Conservation (phyloP, 2,113 vertebrate species). For the Rissa tridactyla region DNA sequence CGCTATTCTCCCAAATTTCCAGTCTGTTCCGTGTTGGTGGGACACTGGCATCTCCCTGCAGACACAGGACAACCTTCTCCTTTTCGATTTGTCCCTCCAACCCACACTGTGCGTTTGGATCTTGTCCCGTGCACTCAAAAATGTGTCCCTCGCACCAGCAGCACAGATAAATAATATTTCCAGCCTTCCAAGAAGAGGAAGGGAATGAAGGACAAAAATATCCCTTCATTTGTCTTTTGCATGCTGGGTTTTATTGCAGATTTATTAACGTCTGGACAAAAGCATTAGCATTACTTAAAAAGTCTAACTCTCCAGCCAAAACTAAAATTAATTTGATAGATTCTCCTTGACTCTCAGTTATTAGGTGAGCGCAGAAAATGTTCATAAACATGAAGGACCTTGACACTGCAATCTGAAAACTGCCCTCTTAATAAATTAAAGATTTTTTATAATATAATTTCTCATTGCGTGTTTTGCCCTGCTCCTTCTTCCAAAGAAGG, state of each 20-base stretch:
- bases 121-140: neutral
- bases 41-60: neutral
- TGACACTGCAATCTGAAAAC: slow-evolving; percentile 37
- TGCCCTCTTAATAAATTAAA: slow-evolving; percentile 49
- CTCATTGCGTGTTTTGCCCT: neutral
- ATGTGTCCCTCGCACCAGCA: neutral
- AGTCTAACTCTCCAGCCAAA: slow-evolving; percentile 51
- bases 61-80: neutral
- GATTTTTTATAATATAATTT: slow-evolving; percentile 9
- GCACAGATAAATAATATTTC: neutral
- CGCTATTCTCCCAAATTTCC: neutral
- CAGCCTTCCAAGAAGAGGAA: neutral
- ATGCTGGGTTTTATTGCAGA: slow-evolving; percentile 1
- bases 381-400: slow-evolving; percentile 61
- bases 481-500: slow-evolving; percentile 11
- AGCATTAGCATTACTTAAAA: slow-evolving; percentile 54
- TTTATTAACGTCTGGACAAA: slow-evolving; percentile 51
- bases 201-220: slow-evolving; percentile 24
- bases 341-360: slow-evolving; percentile 54
- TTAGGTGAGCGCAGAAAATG: slow-evolving; percentile 33
- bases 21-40: neutral
- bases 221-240: slow-evolving; percentile 7
- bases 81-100: neutral
- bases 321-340: slow-evolving; percentile 60
- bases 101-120: neutral